Percentiles rank a stretch among this genome's conserved stretches.
phyloP scores from a whole-genome alignment of 1,140 invertebrate species.

The Tetramorium simillimum region DNA sequence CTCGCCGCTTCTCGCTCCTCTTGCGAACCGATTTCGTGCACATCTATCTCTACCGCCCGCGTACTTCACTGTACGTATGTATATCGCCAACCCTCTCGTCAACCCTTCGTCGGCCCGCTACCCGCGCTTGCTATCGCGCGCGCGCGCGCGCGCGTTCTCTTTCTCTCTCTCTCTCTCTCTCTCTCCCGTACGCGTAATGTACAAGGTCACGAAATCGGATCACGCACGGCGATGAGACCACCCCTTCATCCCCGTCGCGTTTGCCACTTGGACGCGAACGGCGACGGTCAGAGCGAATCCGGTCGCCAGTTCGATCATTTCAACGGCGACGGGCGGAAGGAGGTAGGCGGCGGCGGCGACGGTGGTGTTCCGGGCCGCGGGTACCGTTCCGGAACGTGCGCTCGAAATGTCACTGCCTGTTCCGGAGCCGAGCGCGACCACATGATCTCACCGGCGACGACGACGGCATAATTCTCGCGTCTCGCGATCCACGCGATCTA shows the following conservation, averaged over 20 bases:
- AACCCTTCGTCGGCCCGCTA: background rate
- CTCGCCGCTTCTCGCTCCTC: background rate
- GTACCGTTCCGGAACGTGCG: constrained; percentile 27
- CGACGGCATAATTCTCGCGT: background rate
- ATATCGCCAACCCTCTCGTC: background rate
- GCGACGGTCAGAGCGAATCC: background rate
- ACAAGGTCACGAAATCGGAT: constrained; percentile 38
- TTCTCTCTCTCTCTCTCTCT: background rate
- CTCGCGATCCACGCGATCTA: constrained; percentile 34
- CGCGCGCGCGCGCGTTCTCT: background rate
- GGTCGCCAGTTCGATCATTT: constrained; percentile 36
- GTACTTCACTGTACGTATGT: background rate
- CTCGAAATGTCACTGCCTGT: constrained; percentile 56
- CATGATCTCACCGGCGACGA: constrained; percentile 29
- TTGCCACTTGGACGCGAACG: background rate
- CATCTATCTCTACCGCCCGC: constrained; percentile 22
- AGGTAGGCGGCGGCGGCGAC: constrained; percentile 1
- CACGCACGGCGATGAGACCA: background rate
- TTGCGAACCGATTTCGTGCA: constrained; percentile 9
- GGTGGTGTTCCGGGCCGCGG: constrained; percentile 23
- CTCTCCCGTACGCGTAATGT: background rate
- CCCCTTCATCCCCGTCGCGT: constrained; percentile 9
- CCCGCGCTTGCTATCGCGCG: background rate
- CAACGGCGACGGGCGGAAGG: background rate
- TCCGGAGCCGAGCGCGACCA: constrained; percentile 21